These are phyloP conservation scores for Rhabdophis nuchalis DNA, from an alignment of 2,797 vertebrate species.

Conservation along the genomic window DNA sequence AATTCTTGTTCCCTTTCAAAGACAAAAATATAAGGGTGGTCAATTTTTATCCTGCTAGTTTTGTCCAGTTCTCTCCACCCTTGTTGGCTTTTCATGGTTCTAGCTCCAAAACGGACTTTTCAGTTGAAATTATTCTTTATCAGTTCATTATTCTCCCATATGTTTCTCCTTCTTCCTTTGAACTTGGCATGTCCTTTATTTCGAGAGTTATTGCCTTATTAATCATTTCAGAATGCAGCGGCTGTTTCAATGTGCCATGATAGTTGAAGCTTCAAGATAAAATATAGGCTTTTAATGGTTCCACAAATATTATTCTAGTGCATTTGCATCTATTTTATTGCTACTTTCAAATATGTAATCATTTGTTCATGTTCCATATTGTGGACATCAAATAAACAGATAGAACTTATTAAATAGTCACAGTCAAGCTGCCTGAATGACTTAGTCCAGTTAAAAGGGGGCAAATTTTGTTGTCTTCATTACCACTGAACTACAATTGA, in stretches of 20 bases:
- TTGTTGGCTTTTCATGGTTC: conserved; percentile 5
- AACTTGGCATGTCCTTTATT: conserved; percentile 53
- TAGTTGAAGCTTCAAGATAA: conserved; percentile 33
- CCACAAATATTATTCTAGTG: conserved; percentile 14
- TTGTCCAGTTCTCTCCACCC: background rate
- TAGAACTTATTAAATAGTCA: background rate
- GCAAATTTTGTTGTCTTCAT: background rate
- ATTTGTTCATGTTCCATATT: background rate
- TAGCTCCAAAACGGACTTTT: conserved; percentile 50
- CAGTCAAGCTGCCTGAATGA: background rate
- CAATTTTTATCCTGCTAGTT: background rate
- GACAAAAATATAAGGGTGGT: conserved; percentile 9
- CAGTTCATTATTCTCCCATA: conserved; percentile 47
- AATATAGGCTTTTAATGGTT: conserved; percentile 28
- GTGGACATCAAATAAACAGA: background rate
- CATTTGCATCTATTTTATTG: conserved; percentile 23
- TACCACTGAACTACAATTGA: background rate
- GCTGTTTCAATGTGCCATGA: conserved; percentile 35
- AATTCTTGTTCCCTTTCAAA: conserved; percentile 54
- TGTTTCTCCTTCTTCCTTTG: conserved; percentile 31
- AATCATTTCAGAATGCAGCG: conserved; percentile 20
- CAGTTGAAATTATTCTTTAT: conserved; percentile 48
- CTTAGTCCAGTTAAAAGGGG: background rate
- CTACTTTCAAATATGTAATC: background rate
- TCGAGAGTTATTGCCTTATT: conserved; percentile 50